Base-by-base conservation (phyloP, 2,888 invertebrate species). In the Eremobia ochroleuca region DNA sequence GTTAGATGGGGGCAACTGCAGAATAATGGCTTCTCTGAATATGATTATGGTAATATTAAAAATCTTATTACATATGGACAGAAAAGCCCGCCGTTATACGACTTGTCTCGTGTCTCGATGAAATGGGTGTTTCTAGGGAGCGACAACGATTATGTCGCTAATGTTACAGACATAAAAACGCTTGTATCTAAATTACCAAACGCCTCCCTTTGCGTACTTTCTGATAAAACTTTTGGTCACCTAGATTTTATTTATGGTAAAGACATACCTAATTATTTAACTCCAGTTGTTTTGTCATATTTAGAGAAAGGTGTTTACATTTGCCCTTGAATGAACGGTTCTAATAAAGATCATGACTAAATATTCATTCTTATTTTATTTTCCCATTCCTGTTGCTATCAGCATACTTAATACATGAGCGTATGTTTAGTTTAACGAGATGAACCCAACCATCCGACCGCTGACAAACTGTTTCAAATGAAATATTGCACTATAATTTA, bases 241-340 rank as follows among this genome's bases (percentile, higher is more conserved):
- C 81, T 92, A 55, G 92, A 92, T 73, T 92, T 89, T 69, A 34
- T 92, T 25, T 92, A 87, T 64, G 91, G 92, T 40, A 90, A 89
- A 73, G 88, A 88, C 75, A 82, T 92, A 52, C 81, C 82, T 0
- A 91, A 87, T 55, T 87, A 85, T 46, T 61, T 92, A 68, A 91
- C 90, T 3, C 89, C 90, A 18, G 83, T 87, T 46, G 76, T 92
- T 64, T 75, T 90, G 40, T 80, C 87, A 3, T 74, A 75, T 46
- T 62, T 92, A 15, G 76, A 89, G 8, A 86, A 64, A 21, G 86
- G 85, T 15, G 64, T 8, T 21, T 87, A 88, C 68, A 64, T 61
- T 28, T 91, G 91, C 28, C 61, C 79, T 13, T 90, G 64, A 55
- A 79, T 55, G 6, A 65, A 61, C 11, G 3, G 25, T 46, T 15